Evolutionary conservation across 2,797 vertebrate genomes (phyloP).

Genomic region (Kryptopterus vitreolus): DNA sequence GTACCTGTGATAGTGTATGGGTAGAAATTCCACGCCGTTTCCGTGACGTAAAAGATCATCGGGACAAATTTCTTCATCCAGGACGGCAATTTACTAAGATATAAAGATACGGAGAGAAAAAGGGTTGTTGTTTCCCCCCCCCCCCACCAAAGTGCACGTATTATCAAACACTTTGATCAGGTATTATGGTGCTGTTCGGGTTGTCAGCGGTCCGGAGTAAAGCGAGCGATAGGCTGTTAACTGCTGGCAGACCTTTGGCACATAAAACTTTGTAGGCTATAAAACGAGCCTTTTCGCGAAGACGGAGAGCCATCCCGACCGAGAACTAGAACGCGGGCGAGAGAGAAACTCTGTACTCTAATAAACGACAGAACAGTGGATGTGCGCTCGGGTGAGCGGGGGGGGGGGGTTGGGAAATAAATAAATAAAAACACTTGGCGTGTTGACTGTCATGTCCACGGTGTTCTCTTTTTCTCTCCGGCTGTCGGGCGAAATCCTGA

Average conservation of each 20-base stretch:
- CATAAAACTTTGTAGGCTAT: constrained; percentile 19
- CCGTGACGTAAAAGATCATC: constrained; percentile 79
- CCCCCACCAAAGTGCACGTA: no score
- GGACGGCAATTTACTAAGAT: constrained; percentile 76
- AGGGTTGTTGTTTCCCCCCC: no score
- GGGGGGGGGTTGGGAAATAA: background rate
- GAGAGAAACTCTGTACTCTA: constrained; percentile 32
- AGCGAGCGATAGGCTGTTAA: constrained; percentile 19
- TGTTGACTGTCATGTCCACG: constrained; percentile 2
- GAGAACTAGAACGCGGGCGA: constrained; percentile 1
- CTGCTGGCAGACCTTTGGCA: constrained; percentile 16
- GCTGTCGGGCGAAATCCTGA: background rate
- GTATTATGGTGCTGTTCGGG: background rate
- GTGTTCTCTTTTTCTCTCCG: background rate
- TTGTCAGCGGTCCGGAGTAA: background rate
- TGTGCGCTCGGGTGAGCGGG: background rate
- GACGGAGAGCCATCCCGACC: background rate
- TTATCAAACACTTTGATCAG: background rate
- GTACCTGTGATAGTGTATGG: constrained; percentile 80
- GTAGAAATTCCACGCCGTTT: constrained; percentile 86
- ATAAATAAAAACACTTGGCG: constrained; percentile 31
- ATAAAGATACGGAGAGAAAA: no score
- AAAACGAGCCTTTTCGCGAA: constrained; percentile 9
- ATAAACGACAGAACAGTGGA: constrained; percentile 38
- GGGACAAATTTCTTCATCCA: constrained; percentile 78